Percentiles rank a stretch among this genome's conserved stretches.
phyloP scores from a whole-genome alignment of 1,140 invertebrate species.

The Aphis gossypii region DNA sequence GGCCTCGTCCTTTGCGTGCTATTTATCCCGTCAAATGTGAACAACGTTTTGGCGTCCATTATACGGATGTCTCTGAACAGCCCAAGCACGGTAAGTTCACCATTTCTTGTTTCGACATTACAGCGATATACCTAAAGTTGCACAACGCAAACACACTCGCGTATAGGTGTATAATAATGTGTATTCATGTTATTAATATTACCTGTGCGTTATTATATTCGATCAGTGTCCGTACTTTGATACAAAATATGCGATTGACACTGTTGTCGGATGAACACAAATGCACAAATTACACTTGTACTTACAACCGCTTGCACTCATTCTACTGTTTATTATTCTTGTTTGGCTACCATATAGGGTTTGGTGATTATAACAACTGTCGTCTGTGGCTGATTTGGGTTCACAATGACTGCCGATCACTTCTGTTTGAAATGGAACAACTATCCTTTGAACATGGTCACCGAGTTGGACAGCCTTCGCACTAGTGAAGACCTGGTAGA shows the following conservation, averaged over 20 bases:
- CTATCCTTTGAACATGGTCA: conserved; percentile 87
- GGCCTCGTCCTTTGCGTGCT: conserved; percentile 45
- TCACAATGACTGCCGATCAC: conserved; percentile 69
- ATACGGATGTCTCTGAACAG: conserved; percentile 38
- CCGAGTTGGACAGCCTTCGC: conserved; percentile 79
- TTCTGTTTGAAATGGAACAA: conserved; percentile 94
- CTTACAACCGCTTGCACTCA: background rate
- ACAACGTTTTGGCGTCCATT: conserved; percentile 30
- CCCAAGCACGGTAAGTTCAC: conserved; percentile 30
- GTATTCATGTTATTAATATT: background rate
- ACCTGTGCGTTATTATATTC: too few relatives aligned
- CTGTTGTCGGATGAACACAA: too few relatives aligned
- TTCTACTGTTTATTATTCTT: background rate
- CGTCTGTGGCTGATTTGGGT: background rate
- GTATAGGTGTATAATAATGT: background rate
- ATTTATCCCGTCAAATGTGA: conserved; percentile 35
- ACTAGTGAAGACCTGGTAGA: conserved; percentile 84
- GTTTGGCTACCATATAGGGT: background rate
- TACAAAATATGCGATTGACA: background rate
- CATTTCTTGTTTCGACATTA: background rate
- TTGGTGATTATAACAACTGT: conserved; percentile 31
- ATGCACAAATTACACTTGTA: background rate
- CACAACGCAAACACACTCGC: background rate
- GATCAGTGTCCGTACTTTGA: background rate
- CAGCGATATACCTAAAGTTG: background rate